phyloP scores from a whole-genome alignment of 2,797 vertebrate species.

The Delichon dasypus region DNA sequence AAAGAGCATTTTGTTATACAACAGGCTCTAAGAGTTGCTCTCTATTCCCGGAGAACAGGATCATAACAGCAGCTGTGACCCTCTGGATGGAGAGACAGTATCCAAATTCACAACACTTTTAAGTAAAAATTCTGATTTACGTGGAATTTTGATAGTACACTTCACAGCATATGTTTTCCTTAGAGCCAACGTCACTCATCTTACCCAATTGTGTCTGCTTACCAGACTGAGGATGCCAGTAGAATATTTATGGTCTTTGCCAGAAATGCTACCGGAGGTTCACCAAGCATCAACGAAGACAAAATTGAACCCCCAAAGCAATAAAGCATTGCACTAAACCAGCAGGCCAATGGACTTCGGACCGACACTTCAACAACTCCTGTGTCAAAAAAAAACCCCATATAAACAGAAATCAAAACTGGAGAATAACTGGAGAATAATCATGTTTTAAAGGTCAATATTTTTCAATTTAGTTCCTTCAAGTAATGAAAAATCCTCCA shows the following conservation, averaged over 20 bases:
- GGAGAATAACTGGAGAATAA: neutral
- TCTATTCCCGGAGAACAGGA: neutral
- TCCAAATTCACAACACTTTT: neutral
- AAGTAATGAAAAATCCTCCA: neutral
- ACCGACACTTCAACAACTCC: constrained; percentile 83
- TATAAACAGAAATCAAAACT: neutral
- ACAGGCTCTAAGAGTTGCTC: neutral
- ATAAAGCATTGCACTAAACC: constrained; percentile 96
- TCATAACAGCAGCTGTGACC: neutral
- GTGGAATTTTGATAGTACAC: neutral
- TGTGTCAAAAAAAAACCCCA: constrained; percentile 36
- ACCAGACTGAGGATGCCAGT: constrained; percentile 91
- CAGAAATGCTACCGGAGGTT: constrained; percentile 86
- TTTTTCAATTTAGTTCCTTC: neutral
- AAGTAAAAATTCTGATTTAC: neutral
- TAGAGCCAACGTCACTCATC: neutral
- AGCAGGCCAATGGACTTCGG: constrained; percentile 90
- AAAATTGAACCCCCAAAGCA: constrained; percentile 95
- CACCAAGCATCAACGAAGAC: constrained; percentile 89
- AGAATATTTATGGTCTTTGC: constrained; percentile 85
- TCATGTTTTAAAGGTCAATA: neutral
- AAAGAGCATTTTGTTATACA: neutral
- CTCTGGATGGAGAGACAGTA: neutral
- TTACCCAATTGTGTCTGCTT: constrained; percentile 58
- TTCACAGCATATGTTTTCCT: neutral